phyloP scores from a whole-genome alignment of 2,797 vertebrate species.

The Enteromius radiatus region DNA sequence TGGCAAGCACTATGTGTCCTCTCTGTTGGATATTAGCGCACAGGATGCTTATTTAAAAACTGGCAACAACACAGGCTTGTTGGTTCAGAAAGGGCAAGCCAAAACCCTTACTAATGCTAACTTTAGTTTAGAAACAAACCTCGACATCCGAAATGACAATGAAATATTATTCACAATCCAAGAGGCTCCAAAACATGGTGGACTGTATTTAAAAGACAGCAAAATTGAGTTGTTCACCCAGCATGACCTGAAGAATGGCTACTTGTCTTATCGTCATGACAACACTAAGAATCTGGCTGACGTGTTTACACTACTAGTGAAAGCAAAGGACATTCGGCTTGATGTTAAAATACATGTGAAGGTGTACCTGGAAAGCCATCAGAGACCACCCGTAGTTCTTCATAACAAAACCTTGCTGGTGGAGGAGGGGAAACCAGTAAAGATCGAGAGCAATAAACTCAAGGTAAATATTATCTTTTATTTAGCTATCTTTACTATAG shows the following conservation, averaged over 20 bases:
- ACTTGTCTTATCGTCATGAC: slow-evolving; percentile 81
- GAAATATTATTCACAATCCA: slow-evolving; percentile 78
- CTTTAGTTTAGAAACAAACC: slow-evolving; percentile 85
- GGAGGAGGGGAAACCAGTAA: slow-evolving; percentile 88
- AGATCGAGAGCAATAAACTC: slow-evolving; percentile 81
- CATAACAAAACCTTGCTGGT: slow-evolving; percentile 80
- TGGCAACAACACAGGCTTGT: slow-evolving; percentile 84
- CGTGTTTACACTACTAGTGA: slow-evolving; percentile 80
- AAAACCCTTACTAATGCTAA: slow-evolving; percentile 77
- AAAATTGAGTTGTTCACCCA: slow-evolving; percentile 79
- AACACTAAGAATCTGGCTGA: slow-evolving; percentile 81
- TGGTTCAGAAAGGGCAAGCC: slow-evolving; percentile 85
- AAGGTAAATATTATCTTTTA: slow-evolving; percentile 76
- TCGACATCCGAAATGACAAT: slow-evolving; percentile 82
- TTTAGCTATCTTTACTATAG: neutral
- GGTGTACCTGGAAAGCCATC: slow-evolving; percentile 85
- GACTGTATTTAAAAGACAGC: slow-evolving; percentile 72
- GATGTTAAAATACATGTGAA: slow-evolving; percentile 74
- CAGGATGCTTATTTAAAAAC: slow-evolving; percentile 83
- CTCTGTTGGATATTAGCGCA: slow-evolving; percentile 85
- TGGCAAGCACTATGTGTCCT: slow-evolving; percentile 85
- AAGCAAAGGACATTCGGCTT: slow-evolving; percentile 73
- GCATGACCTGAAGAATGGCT: slow-evolving; percentile 77
- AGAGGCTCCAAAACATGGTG: slow-evolving; percentile 79
- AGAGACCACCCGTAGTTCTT: slow-evolving; percentile 76